Percentiles rank a stretch among this genome's conserved stretches.
Conservation (phyloP, 1,140 invertebrate genomes). For the Myzus persicae region DNA sequence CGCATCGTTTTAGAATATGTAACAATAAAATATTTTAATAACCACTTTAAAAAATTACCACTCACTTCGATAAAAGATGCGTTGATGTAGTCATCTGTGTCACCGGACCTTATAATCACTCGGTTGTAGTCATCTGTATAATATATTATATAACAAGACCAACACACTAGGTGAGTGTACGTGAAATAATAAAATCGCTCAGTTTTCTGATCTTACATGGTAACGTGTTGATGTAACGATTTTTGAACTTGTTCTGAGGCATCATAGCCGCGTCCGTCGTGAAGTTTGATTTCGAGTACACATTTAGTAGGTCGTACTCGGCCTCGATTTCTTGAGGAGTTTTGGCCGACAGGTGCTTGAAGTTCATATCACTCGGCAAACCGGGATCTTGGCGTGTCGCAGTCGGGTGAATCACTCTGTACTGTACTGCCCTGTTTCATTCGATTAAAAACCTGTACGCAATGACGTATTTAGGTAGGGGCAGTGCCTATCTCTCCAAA, state of each 20-base stretch:
- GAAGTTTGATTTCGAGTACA: background rate
- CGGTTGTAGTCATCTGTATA: slow-evolving; percentile 45
- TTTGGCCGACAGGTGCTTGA: background rate
- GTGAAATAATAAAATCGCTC: background rate
- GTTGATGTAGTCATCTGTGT: slow-evolving; percentile 44
- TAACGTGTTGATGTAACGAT: slow-evolving; percentile 53
- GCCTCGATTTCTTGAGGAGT: background rate
- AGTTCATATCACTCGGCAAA: background rate
- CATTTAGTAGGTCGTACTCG: slow-evolving; percentile 24
- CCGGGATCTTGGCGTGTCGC: background rate
- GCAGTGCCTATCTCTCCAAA: no score
- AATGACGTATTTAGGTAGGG: background rate
- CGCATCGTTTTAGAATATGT: background rate
- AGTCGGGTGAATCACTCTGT: background rate
- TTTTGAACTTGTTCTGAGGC: slow-evolving; percentile 35
- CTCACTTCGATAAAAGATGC: slow-evolving; percentile 58
- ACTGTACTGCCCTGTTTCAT: background rate
- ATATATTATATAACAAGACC: background rate
- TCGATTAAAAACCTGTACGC: background rate
- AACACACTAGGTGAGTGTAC: background rate
- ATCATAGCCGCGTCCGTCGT: background rate
- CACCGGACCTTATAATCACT: slow-evolving; percentile 18
- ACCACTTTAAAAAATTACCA: background rate
- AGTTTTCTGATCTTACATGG: slow-evolving; percentile 29
- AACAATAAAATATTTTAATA: background rate